Conservation (phyloP, 2,888 invertebrate species). For the Ganaspis brasiliensis region DNA sequence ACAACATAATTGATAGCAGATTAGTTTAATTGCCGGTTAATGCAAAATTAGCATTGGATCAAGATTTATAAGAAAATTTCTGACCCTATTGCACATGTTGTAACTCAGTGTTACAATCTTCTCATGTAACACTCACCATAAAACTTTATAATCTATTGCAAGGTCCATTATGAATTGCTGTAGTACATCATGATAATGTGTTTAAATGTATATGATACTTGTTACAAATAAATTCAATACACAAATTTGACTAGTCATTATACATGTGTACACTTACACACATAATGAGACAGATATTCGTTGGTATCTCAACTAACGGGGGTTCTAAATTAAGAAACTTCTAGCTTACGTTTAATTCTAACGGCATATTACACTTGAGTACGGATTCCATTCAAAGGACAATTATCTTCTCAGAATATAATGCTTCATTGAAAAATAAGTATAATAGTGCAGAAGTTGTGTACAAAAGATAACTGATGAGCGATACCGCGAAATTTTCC, state of each 20-base stretch:
- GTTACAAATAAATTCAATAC: conserved; percentile 22
- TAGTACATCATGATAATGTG: conserved; percentile 30
- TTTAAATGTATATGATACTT: conserved; percentile 21
- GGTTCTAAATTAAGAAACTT: conserved; percentile 44
- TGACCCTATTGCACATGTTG: conserved; percentile 27
- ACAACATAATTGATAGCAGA: no score
- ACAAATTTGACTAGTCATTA: not conserved
- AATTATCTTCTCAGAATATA: conserved; percentile 29
- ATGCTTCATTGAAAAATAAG: conserved; percentile 17
- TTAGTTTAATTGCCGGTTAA: not conserved
- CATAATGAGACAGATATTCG: conserved; percentile 36
- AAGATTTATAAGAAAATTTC: not conserved
- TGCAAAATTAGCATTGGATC: not conserved
- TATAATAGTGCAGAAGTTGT: not conserved
- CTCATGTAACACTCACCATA: conserved; percentile 4
- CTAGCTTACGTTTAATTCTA: conserved; percentile 41
- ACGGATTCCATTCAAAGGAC: conserved; percentile 37
- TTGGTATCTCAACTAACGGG: conserved; percentile 40
- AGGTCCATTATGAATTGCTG: conserved; percentile 19
- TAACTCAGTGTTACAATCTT: conserved; percentile 9
- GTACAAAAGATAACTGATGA: not conserved
- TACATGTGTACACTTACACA: not conserved
- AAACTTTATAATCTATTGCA: conserved; percentile 21
- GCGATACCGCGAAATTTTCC: not conserved
- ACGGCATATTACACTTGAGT: conserved; percentile 33